Conservation (phyloP, 2,888 invertebrate genomes). For the Synanthedon andrenaeformis region DNA sequence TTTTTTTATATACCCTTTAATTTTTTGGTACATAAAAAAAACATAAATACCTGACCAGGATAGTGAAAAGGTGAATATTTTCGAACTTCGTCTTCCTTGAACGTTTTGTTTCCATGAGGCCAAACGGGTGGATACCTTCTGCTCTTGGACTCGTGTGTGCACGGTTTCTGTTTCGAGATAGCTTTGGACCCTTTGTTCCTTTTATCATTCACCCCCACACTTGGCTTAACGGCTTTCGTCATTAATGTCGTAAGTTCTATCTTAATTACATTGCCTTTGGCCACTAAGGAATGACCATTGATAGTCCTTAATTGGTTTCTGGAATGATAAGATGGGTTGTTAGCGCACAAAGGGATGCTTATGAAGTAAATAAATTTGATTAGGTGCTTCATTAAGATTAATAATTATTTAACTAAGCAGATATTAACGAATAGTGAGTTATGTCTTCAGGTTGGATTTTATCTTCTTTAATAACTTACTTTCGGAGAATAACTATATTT, state of each 20-base stretch:
- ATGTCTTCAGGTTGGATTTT: too few relatives aligned
- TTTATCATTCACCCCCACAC: slow-evolving; percentile 4
- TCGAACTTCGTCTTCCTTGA: slow-evolving; percentile 24
- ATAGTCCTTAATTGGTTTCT: slow-evolving; percentile 4
- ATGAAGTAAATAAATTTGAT: not conserved
- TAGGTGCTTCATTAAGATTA: too few relatives aligned
- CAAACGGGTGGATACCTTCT: slow-evolving; percentile 21
- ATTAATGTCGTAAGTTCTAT: not conserved
- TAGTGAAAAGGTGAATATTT: slow-evolving; percentile 48
- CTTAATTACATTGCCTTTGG: slow-evolving; percentile 13
- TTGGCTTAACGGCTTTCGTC: slow-evolving; percentile 11
- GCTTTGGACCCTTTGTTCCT: slow-evolving; percentile 5
- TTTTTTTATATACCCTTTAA: too few relatives aligned
- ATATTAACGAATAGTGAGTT: too few relatives aligned
- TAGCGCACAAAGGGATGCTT: not conserved
- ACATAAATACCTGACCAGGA: slow-evolving; percentile 36
- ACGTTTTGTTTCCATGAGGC: slow-evolving; percentile 24
- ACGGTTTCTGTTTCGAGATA: slow-evolving; percentile 15
- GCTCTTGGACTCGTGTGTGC: not conserved
- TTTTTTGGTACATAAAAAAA: too few relatives aligned
- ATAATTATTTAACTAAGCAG: too few relatives aligned
- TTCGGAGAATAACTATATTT: too few relatives aligned
- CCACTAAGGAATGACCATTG: slow-evolving; percentile 5
- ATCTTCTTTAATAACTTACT: too few relatives aligned
- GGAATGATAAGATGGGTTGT: slow-evolving; percentile 1